phyloP scores from a whole-genome alignment of 2,888 invertebrate species.

The Agrenia bidenticulata region DNA sequence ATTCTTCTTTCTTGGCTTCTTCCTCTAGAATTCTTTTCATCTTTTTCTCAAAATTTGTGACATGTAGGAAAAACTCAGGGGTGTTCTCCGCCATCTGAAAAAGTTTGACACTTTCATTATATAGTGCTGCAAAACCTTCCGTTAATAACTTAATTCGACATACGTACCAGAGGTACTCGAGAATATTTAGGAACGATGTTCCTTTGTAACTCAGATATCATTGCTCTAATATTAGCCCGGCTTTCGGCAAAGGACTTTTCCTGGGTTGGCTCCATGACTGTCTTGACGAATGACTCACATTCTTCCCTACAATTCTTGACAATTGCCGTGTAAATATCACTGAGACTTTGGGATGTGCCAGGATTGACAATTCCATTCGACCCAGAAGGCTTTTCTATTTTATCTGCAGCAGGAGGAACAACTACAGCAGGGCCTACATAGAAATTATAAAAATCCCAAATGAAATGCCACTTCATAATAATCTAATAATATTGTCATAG shows the following conservation, averaged over 20 bases:
- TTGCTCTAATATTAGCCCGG: conserved; percentile 30
- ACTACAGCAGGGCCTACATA: conserved; percentile 9
- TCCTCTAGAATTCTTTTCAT: conserved; percentile 48
- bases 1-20: conserved; percentile 50
- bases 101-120: no score
- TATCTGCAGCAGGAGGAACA: not conserved
- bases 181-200: conserved; percentile 43
- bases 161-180: conserved; percentile 39
- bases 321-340: conserved; percentile 15
- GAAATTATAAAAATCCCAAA: not conserved
- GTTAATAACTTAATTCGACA: no score
- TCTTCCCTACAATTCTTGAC: conserved; percentile 12
- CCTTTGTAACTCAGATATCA: conserved; percentile 38
- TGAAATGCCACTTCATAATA: no score
- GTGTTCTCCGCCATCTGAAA: conserved; percentile 45
- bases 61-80: conserved; percentile 30
- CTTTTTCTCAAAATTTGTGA: conserved; percentile 48
- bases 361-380: conserved; percentile 12
- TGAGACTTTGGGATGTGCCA: not conserved
- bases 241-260: conserved; percentile 43
- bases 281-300: conserved; percentile 8
- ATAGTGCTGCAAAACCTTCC: no score
- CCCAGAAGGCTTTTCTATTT: not conserved
- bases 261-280: conserved; percentile 17
- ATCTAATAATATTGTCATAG: no score